These are phyloP conservation scores for Noctua janthe DNA, from an alignment of 2,888 invertebrate species.

Conservation along the genomic window DNA sequence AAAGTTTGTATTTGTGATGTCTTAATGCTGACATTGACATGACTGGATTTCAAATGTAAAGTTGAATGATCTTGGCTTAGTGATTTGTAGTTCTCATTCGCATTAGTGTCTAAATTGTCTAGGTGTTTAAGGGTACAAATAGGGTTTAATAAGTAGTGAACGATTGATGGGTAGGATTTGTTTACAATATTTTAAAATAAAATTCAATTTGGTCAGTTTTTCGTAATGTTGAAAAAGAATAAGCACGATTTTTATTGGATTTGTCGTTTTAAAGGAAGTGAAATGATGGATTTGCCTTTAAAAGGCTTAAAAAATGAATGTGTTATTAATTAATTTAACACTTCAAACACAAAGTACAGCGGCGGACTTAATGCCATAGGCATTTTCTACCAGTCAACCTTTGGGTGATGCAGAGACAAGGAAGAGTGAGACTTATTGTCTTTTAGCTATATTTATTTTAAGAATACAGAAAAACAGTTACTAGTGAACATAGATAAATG, in stretches of 20 bases:
- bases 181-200: background rate
- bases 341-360: too few relatives aligned
- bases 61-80: conserved; percentile 35
- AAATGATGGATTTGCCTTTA: background rate
- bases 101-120: conserved; percentile 19
- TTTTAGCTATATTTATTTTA: background rate
- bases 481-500: background rate
- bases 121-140: background rate
- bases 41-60: conserved; percentile 30
- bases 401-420: too few relatives aligned
- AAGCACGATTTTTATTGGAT: background rate
- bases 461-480: background rate
- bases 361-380: too few relatives aligned
- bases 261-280: background rate
- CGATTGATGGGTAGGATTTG: background rate
- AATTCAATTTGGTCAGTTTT: background rate
- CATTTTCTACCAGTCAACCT: too few relatives aligned
- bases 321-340: background rate
- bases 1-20: conserved; percentile 28
- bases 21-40: conserved; percentile 59
- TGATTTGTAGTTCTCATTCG: conserved; percentile 11
- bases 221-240: background rate
- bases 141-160: background rate
- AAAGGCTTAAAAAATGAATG: background rate
- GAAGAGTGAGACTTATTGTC: background rate